phyloP scores from a whole-genome alignment of 2,113 vertebrate genomes.

The Corythornis cristatus region DNA sequence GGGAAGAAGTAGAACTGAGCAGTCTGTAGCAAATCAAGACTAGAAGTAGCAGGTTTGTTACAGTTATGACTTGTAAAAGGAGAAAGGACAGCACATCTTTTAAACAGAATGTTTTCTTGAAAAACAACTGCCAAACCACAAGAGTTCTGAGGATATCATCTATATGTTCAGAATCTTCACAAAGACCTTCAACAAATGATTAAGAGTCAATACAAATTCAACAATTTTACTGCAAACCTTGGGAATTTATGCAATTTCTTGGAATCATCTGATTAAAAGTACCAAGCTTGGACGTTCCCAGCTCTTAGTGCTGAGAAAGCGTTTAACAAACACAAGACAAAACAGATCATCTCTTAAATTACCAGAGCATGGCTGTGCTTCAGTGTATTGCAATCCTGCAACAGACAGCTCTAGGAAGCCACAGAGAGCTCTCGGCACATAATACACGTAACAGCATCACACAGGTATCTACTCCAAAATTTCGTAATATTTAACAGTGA shows the following conservation, averaged over 20 bases:
- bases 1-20: neutral
- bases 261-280: neutral
- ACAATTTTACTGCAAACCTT: neutral
- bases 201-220: neutral
- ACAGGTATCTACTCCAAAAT: no score
- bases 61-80: neutral
- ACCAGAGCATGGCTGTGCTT: neutral
- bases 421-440: neutral
- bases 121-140: neutral
- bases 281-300: neutral
- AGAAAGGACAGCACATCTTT: neutral
- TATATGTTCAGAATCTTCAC: neutral
- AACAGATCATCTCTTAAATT: neutral
- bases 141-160: neutral
- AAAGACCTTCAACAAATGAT: neutral
- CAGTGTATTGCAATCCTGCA: neutral
- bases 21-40: neutral
- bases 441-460: neutral
- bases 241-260: neutral
- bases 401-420: neutral
- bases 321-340: neutral
- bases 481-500: no score
- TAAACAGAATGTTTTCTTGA: neutral
- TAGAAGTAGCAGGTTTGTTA: neutral
- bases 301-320: neutral